Conservation (phyloP, 2,888 invertebrate species). For the Dexiosoma caninum region DNA sequence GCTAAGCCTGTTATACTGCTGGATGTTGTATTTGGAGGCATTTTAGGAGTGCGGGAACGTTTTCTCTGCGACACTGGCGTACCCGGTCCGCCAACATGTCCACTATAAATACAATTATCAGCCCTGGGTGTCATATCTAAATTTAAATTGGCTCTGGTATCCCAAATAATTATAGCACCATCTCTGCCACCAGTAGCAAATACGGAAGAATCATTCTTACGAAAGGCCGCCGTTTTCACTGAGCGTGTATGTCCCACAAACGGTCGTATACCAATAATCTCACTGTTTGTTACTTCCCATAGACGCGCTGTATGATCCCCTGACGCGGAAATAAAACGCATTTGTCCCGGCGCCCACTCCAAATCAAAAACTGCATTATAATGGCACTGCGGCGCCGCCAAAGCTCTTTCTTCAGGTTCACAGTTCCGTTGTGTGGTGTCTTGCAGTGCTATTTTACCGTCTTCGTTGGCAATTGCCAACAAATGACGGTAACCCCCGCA, state of each 20-base stretch:
- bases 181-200: conserved; percentile 94
- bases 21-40: conserved; percentile 79
- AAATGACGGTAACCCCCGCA: conserved; percentile 83
- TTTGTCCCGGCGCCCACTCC: conserved; percentile 88
- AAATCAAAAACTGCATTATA: conserved; percentile 93
- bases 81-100: conserved; percentile 75
- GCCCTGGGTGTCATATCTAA: conserved; percentile 80
- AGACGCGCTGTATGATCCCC: conserved; percentile 89
- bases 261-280: conserved; percentile 78
- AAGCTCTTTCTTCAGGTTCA: conserved; percentile 75
- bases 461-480: conserved; percentile 90
- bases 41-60: conserved; percentile 77
- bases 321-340: conserved; percentile 90
- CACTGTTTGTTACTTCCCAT: conserved; percentile 84
- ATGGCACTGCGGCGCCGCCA: conserved; percentile 83
- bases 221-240: conserved; percentile 88
- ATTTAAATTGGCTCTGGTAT: conserved; percentile 81
- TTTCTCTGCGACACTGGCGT: conserved; percentile 80
- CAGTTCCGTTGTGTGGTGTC: conserved; percentile 78
- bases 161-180: conserved; percentile 92
- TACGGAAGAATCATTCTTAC: conserved; percentile 83
- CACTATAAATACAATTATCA: conserved; percentile 83
- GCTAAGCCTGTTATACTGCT: conserved; percentile 90
- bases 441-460: conserved; percentile 83
- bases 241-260: conserved; percentile 89